These are phyloP conservation scores for Zelostemma sp. DNA, from an alignment of 1,140 invertebrate genomes.

Conservation along the genomic window DNA sequence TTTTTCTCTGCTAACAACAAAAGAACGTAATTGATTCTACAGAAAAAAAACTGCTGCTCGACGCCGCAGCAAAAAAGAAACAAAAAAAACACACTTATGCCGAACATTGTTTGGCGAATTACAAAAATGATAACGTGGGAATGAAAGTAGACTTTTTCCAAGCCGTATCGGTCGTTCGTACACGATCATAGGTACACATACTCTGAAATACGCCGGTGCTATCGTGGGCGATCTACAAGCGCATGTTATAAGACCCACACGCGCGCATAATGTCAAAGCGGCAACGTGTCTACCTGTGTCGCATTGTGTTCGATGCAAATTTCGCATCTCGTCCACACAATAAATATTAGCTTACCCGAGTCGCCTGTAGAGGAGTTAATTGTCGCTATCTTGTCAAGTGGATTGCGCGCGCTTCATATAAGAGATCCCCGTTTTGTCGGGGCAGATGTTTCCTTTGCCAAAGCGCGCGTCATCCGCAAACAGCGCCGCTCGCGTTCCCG, in stretches of 20 bases:
- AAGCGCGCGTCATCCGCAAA: neutral
- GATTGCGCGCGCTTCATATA: constrained; percentile 31
- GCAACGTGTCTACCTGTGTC: constrained; percentile 44
- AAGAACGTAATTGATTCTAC: constrained; percentile 1
- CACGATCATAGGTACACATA: constrained; percentile 29
- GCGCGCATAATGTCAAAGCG: constrained; percentile 43
- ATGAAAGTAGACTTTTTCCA: constrained; percentile 22
- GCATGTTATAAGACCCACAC: constrained; percentile 53
- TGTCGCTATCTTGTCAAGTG: constrained; percentile 42
- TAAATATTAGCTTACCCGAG: constrained; percentile 49
- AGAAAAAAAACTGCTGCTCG: constrained; percentile 3
- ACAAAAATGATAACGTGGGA: neutral
- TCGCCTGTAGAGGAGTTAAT: constrained; percentile 38
- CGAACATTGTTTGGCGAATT: neutral
- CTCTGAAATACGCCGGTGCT: constrained; percentile 29
- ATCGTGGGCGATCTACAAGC: constrained; percentile 51
- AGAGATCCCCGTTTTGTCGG: constrained; percentile 30
- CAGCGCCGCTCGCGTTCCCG: too few relatives aligned
- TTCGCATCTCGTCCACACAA: constrained; percentile 44
- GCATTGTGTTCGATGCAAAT: constrained; percentile 51
- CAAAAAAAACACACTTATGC: constrained; percentile 6
- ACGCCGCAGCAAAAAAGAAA: constrained; percentile 12
- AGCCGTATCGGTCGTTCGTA: constrained; percentile 38
- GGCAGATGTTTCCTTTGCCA: neutral
- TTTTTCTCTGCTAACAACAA: constrained; percentile 11